These are phyloP conservation scores for Masnerella sp. DNA, from an alignment of 2,888 invertebrate genomes.

Conservation along the genomic window DNA sequence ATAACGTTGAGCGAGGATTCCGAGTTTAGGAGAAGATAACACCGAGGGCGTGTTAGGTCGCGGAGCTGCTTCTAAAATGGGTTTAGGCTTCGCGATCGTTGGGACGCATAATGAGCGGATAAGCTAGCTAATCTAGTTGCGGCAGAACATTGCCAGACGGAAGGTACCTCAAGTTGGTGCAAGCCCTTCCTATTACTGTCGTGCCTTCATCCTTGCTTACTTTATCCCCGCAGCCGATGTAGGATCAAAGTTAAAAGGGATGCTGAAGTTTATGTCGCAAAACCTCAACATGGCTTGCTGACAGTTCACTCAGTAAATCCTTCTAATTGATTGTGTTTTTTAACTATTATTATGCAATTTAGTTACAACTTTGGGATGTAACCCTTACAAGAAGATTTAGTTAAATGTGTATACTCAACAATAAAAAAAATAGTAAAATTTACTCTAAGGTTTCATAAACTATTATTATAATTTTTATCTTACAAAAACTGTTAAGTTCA, in stretches of 20 bases:
- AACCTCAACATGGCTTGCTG: slow-evolving; percentile 12
- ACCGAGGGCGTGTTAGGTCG: slow-evolving; percentile 4
- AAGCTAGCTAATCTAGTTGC: slow-evolving; percentile 68
- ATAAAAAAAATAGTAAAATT: too few species aligned
- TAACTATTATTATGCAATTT: too few species aligned
- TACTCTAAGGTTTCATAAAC: too few species aligned
- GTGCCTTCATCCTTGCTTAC: slow-evolving; percentile 32
- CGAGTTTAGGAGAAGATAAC: slow-evolving; percentile 10
- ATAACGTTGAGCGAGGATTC: slow-evolving; percentile 1
- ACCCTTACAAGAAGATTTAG: too few species aligned
- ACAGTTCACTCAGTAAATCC: slow-evolving; percentile 1
- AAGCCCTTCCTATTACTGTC: slow-evolving; percentile 14
- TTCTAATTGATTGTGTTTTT: neutral
- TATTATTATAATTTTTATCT: too few species aligned
- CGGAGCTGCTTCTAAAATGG: slow-evolving; percentile 11
- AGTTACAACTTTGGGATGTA: too few species aligned
- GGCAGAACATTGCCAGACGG: slow-evolving; percentile 62
- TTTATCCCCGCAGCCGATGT: slow-evolving; percentile 24
- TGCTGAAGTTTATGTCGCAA: slow-evolving; percentile 14
- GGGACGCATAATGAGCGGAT: slow-evolving; percentile 68
- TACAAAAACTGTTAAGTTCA: too few species aligned
- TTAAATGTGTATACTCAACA: too few species aligned
- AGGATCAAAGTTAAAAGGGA: slow-evolving; percentile 56
- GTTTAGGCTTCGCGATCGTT: slow-evolving; percentile 61
- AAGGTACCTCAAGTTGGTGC: slow-evolving; percentile 56